Percentiles rank a stretch among this genome's conserved stretches.
These are phyloP conservation scores for Gymnarchus niloticus DNA, from an alignment of 2,113 vertebrate species.

Conservation along the genomic window DNA sequence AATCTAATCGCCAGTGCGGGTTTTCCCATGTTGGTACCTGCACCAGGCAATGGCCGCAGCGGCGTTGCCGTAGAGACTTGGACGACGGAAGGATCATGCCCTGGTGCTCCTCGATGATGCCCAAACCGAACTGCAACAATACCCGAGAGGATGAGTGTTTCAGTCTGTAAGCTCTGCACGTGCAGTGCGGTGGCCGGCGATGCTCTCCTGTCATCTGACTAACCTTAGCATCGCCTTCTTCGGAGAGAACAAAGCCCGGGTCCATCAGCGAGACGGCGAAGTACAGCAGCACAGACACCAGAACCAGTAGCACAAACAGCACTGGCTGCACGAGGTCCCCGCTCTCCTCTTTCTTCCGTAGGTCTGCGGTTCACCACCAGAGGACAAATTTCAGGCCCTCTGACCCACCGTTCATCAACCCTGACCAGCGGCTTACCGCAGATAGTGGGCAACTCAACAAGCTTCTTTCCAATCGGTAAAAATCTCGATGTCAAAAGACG, in stretches of 20 bases:
- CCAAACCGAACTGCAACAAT: conserved; percentile 31
- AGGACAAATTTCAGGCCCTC: neutral
- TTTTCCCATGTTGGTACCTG: conserved; percentile 62
- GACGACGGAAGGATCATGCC: conserved; percentile 51
- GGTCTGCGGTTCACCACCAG: conserved; percentile 54
- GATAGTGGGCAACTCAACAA: neutral
- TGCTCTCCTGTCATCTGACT: too few species aligned
- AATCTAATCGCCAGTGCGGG: neutral
- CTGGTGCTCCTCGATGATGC: conserved; percentile 58
- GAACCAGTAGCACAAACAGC: conserved; percentile 66
- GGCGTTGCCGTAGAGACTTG: conserved; percentile 54
- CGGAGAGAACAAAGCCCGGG: conserved; percentile 74
- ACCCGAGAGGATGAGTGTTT: conserved; percentile 7
- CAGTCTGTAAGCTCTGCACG: neutral
- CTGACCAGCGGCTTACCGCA: neutral
- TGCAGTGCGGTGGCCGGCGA: neutral
- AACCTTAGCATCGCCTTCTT: conserved; percentile 42
- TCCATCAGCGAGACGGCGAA: conserved; percentile 88
- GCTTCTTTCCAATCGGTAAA: neutral
- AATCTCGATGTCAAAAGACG: neutral
- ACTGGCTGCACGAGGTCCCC: conserved; percentile 69
- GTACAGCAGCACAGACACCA: conserved; percentile 78
- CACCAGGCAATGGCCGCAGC: conserved; percentile 80
- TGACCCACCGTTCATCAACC: neutral
- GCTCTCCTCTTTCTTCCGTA: conserved; percentile 64